phyloP scores from a whole-genome alignment of 2,113 vertebrate genomes.

The Oostethus manadensis region DNA sequence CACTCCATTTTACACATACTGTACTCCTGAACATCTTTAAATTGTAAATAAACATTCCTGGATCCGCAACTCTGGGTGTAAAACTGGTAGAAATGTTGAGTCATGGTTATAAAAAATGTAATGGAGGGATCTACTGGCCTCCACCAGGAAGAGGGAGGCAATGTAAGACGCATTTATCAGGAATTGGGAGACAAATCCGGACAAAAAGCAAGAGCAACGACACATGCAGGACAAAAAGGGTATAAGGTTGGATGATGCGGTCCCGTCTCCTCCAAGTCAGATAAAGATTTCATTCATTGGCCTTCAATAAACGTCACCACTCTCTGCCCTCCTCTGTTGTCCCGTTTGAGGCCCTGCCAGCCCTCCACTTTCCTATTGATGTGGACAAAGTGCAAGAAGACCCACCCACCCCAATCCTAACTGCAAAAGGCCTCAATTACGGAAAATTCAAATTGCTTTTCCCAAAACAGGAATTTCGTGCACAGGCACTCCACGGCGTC shows the following conservation, averaged over 20 bases:
- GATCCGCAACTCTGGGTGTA: too few species aligned
- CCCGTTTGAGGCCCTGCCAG: too few species aligned
- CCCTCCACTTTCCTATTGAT: constrained; percentile 47
- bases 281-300: constrained; percentile 68
- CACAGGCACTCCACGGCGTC: too few species aligned
- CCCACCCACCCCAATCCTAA: constrained; percentile 21
- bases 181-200: not conserved
- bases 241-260: not conserved
- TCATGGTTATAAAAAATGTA: too few species aligned
- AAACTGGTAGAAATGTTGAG: too few species aligned
- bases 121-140: not conserved
- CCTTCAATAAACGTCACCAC: constrained; percentile 44
- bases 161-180: not conserved
- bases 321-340: constrained; percentile 32
- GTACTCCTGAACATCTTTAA: too few species aligned
- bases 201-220: not conserved
- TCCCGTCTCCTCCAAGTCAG: constrained; percentile 19
- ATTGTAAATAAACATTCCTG: too few species aligned
- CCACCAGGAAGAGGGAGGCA: constrained; percentile 29
- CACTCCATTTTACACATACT: too few species aligned
- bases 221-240: not conserved
- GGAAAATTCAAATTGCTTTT: too few species aligned
- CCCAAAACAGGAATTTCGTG: too few species aligned
- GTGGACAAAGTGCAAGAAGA: constrained; percentile 51
- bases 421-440: not conserved